phyloP scores from a whole-genome alignment of 2,888 invertebrate species.

The Cephonodes hylas region DNA sequence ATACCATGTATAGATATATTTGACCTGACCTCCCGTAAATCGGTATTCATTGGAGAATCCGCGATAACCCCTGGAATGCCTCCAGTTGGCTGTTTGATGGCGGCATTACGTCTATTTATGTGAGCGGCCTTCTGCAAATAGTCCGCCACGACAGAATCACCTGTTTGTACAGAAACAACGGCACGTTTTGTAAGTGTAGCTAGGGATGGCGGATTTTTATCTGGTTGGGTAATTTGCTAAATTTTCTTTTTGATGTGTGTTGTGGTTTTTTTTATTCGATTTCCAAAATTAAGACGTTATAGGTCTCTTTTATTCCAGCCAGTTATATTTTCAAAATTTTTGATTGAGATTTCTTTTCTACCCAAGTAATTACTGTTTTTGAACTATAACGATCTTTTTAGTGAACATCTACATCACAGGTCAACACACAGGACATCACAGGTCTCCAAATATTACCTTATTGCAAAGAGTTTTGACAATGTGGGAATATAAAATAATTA shows the following conservation, averaged over 20 bases:
- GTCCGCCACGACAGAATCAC: slow-evolving; percentile 2
- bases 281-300: too few relatives aligned
- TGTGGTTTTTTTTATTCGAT: too few relatives aligned
- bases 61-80: slow-evolving; percentile 1
- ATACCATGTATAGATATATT: background rate
- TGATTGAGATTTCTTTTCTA: too few relatives aligned
- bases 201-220: background rate
- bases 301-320: too few relatives aligned
- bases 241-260: background rate
- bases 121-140: background rate
- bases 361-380: too few relatives aligned
- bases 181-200: background rate
- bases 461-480: too few relatives aligned
- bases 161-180: slow-evolving; percentile 2
- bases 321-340: too few relatives aligned
- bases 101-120: background rate
- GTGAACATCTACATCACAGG: too few relatives aligned
- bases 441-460: too few relatives aligned
- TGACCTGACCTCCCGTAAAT: background rate
- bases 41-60: background rate
- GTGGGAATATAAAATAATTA: too few relatives aligned
- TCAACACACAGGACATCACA: too few relatives aligned
- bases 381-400: too few relatives aligned
- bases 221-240: background rate
- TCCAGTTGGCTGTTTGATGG: slow-evolving; percentile 2